Percentiles rank a stretch among this genome's conserved stretches.
Conservation (phyloP, 2,797 vertebrate genomes). For the Siniperca obscura region DNA sequence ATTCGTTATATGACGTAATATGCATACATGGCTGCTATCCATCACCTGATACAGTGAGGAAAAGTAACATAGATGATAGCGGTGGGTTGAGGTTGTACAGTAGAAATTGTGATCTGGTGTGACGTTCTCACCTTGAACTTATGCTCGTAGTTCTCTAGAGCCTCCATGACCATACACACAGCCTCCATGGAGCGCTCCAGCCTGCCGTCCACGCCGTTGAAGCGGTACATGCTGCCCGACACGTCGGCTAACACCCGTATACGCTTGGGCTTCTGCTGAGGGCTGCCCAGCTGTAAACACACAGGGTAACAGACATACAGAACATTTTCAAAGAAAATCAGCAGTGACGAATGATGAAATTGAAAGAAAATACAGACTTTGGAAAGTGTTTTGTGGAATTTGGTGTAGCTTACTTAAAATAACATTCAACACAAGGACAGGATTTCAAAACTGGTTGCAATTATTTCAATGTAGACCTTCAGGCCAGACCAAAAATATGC, state of each 20-base stretch:
- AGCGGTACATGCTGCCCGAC: constrained; percentile 99
- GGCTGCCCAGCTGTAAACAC: constrained; percentile 87
- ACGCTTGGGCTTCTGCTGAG: constrained; percentile 95
- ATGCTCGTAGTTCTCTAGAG: constrained; percentile 95
- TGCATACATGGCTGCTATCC: no score
- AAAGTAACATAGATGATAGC: neutral
- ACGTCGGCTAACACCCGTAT: constrained; percentile 92
- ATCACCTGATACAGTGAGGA: neutral
- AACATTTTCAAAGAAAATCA: neutral
- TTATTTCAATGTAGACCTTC: constrained; percentile 42
- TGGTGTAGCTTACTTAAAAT: constrained; percentile 36
- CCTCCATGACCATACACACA: constrained; percentile 98
- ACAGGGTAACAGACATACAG: constrained; percentile 9
- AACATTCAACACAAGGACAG: constrained; percentile 33
- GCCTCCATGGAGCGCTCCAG: constrained; percentile 98
- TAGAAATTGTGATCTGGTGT: rapidly evolving
- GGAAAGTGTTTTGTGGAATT: constrained; percentile 13
- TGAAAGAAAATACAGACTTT: constrained; percentile 8
- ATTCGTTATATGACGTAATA: neutral
- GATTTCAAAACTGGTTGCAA: constrained; percentile 32
- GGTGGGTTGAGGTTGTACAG: neutral
- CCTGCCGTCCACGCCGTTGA: constrained; percentile 93
- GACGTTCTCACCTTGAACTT: constrained; percentile 92
- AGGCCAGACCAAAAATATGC: constrained; percentile 65
- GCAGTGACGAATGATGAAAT: neutral